phyloP scores from a whole-genome alignment of 2,113 vertebrate genomes.

The Puma concolor region DNA sequence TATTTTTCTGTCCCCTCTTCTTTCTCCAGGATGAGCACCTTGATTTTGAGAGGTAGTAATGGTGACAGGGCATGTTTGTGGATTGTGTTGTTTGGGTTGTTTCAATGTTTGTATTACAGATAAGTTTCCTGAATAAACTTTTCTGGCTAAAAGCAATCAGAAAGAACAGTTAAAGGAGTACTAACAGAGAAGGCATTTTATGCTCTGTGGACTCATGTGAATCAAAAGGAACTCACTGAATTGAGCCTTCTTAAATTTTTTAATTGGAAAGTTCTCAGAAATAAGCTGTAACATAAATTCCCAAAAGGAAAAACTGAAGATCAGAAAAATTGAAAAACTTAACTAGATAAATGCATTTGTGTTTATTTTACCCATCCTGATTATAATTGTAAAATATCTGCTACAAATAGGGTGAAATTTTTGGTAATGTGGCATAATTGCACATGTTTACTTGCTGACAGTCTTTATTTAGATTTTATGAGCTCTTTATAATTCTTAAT shows the following conservation, averaged over 20 bases:
- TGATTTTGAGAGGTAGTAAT: not conserved
- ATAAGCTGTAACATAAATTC: not conserved
- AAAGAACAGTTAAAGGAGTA: not conserved
- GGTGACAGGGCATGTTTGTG: not conserved
- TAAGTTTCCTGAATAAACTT: not conserved
- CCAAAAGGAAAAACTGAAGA: conserved; percentile 44
- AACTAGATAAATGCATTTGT: not conserved
- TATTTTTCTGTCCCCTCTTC: not conserved
- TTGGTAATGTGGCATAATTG: not conserved
- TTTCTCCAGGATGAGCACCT: not conserved
- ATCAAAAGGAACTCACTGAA: not conserved
- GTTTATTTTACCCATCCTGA: not conserved
- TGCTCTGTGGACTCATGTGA: not conserved
- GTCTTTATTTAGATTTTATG: conserved; percentile 36
- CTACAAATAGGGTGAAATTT: not conserved
- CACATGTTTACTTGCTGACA: not conserved
- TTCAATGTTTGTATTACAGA: not conserved
- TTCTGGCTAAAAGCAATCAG: not conserved
- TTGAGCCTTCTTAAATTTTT: not conserved
- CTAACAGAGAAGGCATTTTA: not conserved
- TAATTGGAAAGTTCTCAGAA: conserved; percentile 13
- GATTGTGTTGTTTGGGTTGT: not conserved
- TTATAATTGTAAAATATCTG: conserved; percentile 1
- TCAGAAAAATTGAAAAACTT: conserved; percentile 17
- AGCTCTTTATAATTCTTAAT: conserved; percentile 11